Evolutionary conservation across 2,888 invertebrate genomes (phyloP), one percentile per base, ranked within the genome.

Genomic region (Monopis laevigella): DNA sequence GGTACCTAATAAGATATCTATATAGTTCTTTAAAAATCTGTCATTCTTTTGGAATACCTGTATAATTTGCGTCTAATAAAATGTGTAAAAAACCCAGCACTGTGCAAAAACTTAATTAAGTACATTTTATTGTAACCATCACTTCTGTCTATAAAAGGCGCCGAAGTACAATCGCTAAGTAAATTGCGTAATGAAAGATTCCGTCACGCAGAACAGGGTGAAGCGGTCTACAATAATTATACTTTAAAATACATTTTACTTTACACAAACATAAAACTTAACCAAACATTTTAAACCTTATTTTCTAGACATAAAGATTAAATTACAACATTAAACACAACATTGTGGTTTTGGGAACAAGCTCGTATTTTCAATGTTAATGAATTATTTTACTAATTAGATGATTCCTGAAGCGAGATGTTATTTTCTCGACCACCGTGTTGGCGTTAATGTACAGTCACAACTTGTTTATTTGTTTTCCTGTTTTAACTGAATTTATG

Each of bases 311-410:
- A 3, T 7, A 29, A 12, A 6, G 14, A 14, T 10, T 5, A 24
- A 11, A 12, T 29, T 13, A 29, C 3, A 29, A 12, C 12, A 6
- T 29, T 7, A 13, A 12, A 10, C 12, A 6, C 14, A 11, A 12
- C n/a, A 29, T 14, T 13, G 29, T 29, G 29, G 28, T 6, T 28
- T 11, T 28, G 28, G 7, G n/a, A n/a, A 7, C n/a, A 17, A 32
- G 26, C 27, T 13, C 27, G 40, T 40, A 29, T 29, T 40, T 40
- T 40, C 29, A 29, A 18, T 29, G 40, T 40, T 40, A 40, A 40
- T 40, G 40, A 39, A 39, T 39, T 30, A 39, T 43, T 43, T 43
- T 32, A 38, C 39, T 43, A 43, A 43, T 43, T 43, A 43, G 34
- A 11, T 29, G 34, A 35, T 34, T 39, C 39, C 24, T 27, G 35